These are phyloP conservation scores for Pristionchus maxplancki DNA, from an alignment of 2,888 invertebrate species.

Conservation along the genomic window DNA sequence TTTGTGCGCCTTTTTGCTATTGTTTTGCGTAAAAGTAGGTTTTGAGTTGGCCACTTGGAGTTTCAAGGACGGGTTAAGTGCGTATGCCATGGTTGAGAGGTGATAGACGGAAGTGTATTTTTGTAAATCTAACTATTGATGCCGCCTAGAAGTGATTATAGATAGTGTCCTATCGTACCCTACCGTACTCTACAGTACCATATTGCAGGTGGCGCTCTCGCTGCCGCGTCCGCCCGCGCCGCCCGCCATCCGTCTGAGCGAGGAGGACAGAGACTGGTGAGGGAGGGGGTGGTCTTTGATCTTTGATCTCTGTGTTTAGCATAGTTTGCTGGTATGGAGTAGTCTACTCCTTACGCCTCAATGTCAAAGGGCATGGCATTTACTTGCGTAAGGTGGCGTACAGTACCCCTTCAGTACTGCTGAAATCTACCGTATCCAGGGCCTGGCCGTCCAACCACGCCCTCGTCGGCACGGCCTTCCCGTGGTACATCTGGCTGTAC, in stretches of 20 bases:
- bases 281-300: constrained; percentile 20
- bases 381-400: background rate
- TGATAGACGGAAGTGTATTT: too few species aligned
- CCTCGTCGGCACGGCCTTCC: constrained; percentile 59
- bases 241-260: constrained; percentile 56
- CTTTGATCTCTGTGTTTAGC: constrained; percentile 12
- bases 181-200: background rate
- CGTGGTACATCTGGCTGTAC: constrained; percentile 65
- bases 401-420: too few species aligned
- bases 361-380: too few species aligned
- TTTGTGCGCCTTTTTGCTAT: background rate
- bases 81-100: too few species aligned
- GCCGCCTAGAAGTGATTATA: background rate
- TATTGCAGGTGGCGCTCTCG: constrained; percentile 53
- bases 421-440: constrained; percentile 53
- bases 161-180: too few species aligned
- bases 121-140: background rate
- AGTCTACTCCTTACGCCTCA: too few species aligned
- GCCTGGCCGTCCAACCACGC: constrained; percentile 63
- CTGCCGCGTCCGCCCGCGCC: constrained; percentile 62
- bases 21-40: background rate
- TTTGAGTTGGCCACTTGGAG: background rate
- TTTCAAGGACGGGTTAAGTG: background rate
- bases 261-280: constrained; percentile 60
- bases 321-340: too few species aligned